A percentile compares a stretch with the other conserved stretches of the same genome.
Evolutionary conservation across 2,797 vertebrate genomes (phyloP).

Genomic region (Danio kyathit): DNA sequence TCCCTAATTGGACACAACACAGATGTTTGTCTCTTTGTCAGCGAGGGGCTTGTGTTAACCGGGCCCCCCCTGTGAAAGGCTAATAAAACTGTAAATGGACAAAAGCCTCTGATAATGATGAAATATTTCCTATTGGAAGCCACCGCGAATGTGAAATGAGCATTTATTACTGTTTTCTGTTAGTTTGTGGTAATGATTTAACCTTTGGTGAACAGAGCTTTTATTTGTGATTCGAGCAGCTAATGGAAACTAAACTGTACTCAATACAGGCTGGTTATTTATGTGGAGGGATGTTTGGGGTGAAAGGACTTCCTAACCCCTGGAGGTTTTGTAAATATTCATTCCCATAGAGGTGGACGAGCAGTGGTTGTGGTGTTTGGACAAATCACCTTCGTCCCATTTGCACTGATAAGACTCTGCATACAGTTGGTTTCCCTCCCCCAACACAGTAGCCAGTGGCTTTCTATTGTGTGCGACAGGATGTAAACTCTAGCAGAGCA

Average conservation of each 20-base stretch:
- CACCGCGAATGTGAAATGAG: constrained; percentile 42
- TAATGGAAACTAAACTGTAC: constrained; percentile 45
- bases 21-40: constrained; percentile 49
- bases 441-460: constrained; percentile 34
- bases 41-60: constrained; percentile 17
- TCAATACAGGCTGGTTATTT: constrained; percentile 12
- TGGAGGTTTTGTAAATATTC: constrained; percentile 42
- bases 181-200: constrained; percentile 39
- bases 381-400: constrained; percentile 43
- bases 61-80: constrained; percentile 5
- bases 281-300: constrained; percentile 11
- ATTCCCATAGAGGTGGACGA: constrained; percentile 24
- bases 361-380: constrained; percentile 35
- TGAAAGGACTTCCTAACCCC: constrained; percentile 47
- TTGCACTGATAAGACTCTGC: constrained; percentile 47
- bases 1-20: constrained; percentile 45
- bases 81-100: constrained; percentile 54
- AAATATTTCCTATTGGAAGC: constrained; percentile 39
- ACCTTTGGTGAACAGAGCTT: constrained; percentile 8
- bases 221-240: constrained; percentile 8
- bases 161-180: constrained; percentile 22
- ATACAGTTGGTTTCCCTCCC: not conserved
- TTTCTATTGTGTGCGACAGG: constrained; percentile 27
- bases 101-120: constrained; percentile 49
- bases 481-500: not conserved